Evolutionary conservation across 2,797 vertebrate genomes (phyloP), one percentile per base, ranked within the genome.

Genomic region (Moxostoma hubbsi): DNA sequence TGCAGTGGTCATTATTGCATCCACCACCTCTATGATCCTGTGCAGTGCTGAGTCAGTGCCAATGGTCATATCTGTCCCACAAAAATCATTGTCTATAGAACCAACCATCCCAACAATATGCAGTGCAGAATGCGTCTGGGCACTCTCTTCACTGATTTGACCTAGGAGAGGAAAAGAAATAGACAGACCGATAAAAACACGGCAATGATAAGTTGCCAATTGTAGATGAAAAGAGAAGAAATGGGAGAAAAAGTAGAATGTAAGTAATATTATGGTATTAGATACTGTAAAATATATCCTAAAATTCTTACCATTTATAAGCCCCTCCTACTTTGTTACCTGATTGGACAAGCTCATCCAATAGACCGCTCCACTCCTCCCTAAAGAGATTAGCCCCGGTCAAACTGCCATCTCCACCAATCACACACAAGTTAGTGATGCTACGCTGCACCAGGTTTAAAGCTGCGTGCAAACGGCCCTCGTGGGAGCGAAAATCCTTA

Each of bases 391-490:
- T 95, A 0, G 97, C 96, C 0, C 96, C 97, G 0, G 97, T 98
- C 85, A 98, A 92, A 88, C 96, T 97, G 83, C 97, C 96, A 0
- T 98, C 97, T 0, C 97, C 96, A 7, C 97, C 97, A 8, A 98
- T 97, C 73, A 98, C 97, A 82, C 97, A 98, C 9, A 98, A 87
- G 86, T 98, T 97, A 86, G 96, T 98, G 89, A 98, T 96, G 69
- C 95, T 95, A 1, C 84, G 92, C 84, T 96, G 95, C 69, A 94
- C 95, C 87, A 98, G 75, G 84, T 98, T 97, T 10, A 79, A 87
- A 18, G 97, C 96, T 0, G 96, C 96, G 55, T 92, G 94, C n/a
- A 96, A 91, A 15, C 97, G 94, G 0, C 97, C 97, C 65, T 96
- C 95, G 0, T 91, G 95, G 0, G 87, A 86, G 15, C 95, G 93